Base-by-base conservation (phyloP, 2,113 vertebrate species). In the Cichladusa arquata region DNA sequence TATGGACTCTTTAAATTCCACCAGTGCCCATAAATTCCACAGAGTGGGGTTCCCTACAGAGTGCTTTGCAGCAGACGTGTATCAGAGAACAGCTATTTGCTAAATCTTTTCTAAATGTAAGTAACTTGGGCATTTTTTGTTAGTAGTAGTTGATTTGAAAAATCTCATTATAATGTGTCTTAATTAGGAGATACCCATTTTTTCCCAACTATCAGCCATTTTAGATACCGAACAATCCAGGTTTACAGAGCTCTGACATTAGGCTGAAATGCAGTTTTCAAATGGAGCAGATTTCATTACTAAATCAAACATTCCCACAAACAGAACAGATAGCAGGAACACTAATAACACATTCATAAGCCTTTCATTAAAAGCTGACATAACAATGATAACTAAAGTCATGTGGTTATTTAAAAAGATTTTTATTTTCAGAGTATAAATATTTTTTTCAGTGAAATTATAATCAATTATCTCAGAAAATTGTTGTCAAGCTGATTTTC, bases 1-100 rank as follows among this genome's bases (percentile, higher is more conserved):
- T 69, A 81, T 69, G 62, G 77, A 65, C 34, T 70, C 60, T 66
- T 23, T 79, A 67, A 87, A 79, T 92, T 95, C 88, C 85, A 79
- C 25, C 51, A 79, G 34, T 79, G 85, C 56, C 69, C 69, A 81
- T 81, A 87, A 95, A 94, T 85, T 92, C 81, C 73, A 60, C 51
- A 44, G 36, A 86, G 34, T 45, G 47, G 10, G 34, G 60, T 42
- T 85, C 38, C 70, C 28, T 51, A n/a, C 26, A 67, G 73, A 64
- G 61, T 23, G 26, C 56, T 81, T 34, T 81, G 78, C 56, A 80
- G 67, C 71, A 79, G 34, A 31, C 10, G n/a, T 54, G 12, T n/a
- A 16, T 28, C 45, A 57, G 11, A 69, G 42, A 66, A 42, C 29
- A 78, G 48, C 31, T 71, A 34, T 81, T 58, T 45, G 34, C 14